Evolutionary conservation across 2,797 vertebrate genomes (phyloP), one percentile per base, ranked within the genome.

Genomic region (Zonotrichia albicollis): DNA sequence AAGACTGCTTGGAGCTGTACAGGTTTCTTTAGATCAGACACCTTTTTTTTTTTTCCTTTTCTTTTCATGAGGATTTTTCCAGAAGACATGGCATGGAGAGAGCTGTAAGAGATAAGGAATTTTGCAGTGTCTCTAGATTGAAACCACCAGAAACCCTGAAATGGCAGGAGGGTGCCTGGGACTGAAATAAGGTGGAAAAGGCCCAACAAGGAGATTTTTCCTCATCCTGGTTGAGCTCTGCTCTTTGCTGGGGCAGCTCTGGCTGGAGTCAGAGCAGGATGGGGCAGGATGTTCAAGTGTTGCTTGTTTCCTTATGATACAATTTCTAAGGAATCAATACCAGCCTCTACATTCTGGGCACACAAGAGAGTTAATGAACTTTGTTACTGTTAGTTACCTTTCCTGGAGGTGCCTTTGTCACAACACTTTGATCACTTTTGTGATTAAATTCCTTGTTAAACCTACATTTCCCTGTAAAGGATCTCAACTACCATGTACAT

Each of bases 91-190:
- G 45, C 23, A 12, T 3, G 13, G 36, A 60, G 9, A 58, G 9
- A 60, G 12, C 38, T 70, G 15, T 16, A 60, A 42, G 76, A 55
- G 15, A 25, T 16, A 3, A 42, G 3, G 30, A 40, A 32, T 50
- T 50, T 34, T 1, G 0, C 27, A 45, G 1, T 32, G 10, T 17
- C 34, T 87, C 29, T 57, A 7, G 9, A 42, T 1, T 22, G n/a
- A 71, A 81, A 51, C 22, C 10, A 60, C 5, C 29, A 60, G 45
- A 89, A 64, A 68, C 13, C 34, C 64, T 43, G 10, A 78, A 87
- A 64, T 19, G 29, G 10, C 32, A 40, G 51, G 62, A 10, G 7
- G 26, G 16, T 46, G 17, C 15, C 15, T 81, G 86, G 57, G 51
- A 13, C n/a, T 54, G 61, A 85, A 87, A 48, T 22, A 57, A 45